Evolutionary conservation across 2,888 invertebrate species (phyloP), one percentile per base, ranked within the genome.

Genomic region (Drosophila meridionalis): DNA sequence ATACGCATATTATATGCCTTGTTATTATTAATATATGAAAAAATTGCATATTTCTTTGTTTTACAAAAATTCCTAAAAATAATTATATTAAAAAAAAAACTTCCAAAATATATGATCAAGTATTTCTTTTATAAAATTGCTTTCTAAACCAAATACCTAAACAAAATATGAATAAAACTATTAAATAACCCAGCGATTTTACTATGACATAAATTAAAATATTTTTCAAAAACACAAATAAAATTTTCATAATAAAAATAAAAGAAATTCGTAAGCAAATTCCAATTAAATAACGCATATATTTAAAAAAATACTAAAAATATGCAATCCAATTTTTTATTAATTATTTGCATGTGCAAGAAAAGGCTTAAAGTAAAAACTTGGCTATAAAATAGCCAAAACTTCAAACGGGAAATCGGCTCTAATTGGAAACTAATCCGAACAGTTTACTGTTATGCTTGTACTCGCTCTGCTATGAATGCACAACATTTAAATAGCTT

Each of bases 131-230:
- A 43, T 11, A 5, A 5, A 32, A 45, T 9, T 11, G 4, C n/a
- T 3, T 20, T 11, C 20, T 3, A 4, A 57, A 42, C n/a, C 14
- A 52, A 36, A 34, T 34, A 58, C 32, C 26, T 42, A 20, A 36
- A 52, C 3, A 26, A 60, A 47, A 57, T 55, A 55, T 3, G 9
- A 50, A 1, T 20, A 42, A 3, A 36, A 45, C 36, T n/a, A 50
- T 4, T 50, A 56, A 57, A 42, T 52, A 73, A 36, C 52, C 80
- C 80, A 79, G 69, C 80, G 73, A 73, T 43, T 57, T 63, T 50
- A 30, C 26, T 0, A 52, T 11, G 34, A 28, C 38, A 38, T 14
- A 14, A 14, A 26, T 28, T 14, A 12, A 38, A 9, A 28, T 8
- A 55, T 1, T 2, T 52, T 52, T 52, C n/a, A 34, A 5, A 60